Evolutionary conservation across 2,113 vertebrate genomes (phyloP), one percentile per base, ranked within the genome.

Genomic region (Psephotus haematonotus): DNA sequence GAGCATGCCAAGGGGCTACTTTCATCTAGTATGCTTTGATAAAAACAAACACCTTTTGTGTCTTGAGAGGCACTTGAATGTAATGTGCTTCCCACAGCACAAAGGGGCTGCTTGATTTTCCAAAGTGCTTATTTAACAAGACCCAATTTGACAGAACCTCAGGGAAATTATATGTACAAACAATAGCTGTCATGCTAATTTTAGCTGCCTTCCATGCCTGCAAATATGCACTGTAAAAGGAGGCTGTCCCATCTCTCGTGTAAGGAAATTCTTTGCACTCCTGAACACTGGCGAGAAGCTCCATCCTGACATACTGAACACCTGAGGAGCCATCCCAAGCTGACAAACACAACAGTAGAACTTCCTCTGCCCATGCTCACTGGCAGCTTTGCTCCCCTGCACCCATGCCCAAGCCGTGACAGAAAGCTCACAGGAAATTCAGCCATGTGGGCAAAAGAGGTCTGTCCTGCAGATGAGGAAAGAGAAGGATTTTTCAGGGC

Each of bases 41-140:
- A 43, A 86, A 93, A 94, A 83, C 68, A 80, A 96, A 92, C 63
- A 88, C 65, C 88, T 91, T 88, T 64, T 69, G 33, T 69, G 57
- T 68, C 60, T 70, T 85, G 43, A 92, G 81, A 88, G 49, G 60
- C 76, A 75, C 88, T 90, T 72, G 43, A 93, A 92, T 31, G 43
- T 15, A 96, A 95, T 13, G 47, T 74, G 69, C 67, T 80, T 86
- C 70, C 47, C 43, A 77, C 1, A 4, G 50, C 50, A 55, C 3
- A 11, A 86, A 86, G 11, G 27, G 62, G 62, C 27, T 65, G 72
- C 80, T 67, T 82, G 19, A 50, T 91, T 93, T 93, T 94, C 81
- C 35, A 19, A 85, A 87, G 88, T 64, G 68, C 65, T 87, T 89
- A 91, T 78, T 96, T 92, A 89, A 82, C 53, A 94, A 75, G 29